These are phyloP conservation scores for Ammodytes marinus DNA, from an alignment of 2,113 vertebrate species.

Conservation along the genomic window DNA sequence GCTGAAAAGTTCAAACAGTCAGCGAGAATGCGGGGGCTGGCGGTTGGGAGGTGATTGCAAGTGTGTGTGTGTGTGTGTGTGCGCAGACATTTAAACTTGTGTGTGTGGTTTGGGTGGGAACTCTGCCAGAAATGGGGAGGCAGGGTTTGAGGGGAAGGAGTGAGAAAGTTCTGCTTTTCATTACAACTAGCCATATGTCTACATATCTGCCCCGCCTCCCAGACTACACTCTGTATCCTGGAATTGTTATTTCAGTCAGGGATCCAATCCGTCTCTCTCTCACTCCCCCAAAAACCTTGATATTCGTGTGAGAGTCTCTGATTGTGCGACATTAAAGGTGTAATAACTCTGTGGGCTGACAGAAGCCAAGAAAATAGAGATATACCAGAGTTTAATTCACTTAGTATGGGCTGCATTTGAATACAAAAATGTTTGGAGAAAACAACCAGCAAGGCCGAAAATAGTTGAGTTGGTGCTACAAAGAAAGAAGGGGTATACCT, in stretches of 20 bases:
- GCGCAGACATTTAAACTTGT: conserved; percentile 65
- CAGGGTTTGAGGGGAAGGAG: conserved; percentile 65
- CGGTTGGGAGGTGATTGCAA: conserved; percentile 60
- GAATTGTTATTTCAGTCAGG: conserved; percentile 75
- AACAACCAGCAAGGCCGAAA: conserved; percentile 52
- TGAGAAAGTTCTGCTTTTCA: conserved; percentile 82
- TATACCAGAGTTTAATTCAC: conserved; percentile 43
- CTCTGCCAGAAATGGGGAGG: conserved; percentile 68
- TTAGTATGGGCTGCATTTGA: conserved; percentile 41
- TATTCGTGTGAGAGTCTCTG: conserved; percentile 51
- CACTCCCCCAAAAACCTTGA: conserved; percentile 41
- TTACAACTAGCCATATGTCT: conserved; percentile 79
- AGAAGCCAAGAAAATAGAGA: conserved; percentile 36
- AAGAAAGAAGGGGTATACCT: neutral
- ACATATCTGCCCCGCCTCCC: conserved; percentile 70
- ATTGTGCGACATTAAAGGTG: conserved; percentile 49
- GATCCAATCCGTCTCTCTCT: conserved; percentile 53
- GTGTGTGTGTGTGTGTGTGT: conserved; percentile 35
- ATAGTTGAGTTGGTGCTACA: conserved; percentile 21
- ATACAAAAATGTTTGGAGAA: conserved; percentile 33
- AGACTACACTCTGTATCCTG: conserved; percentile 72
- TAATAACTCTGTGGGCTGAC: conserved; percentile 35
- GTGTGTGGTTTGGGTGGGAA: conserved; percentile 75
- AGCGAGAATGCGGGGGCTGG: conserved; percentile 68
- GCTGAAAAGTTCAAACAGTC: conserved; percentile 78